phyloP scores from a whole-genome alignment of 2,113 vertebrate genomes.

The Heterotilapia buettikoferi region DNA sequence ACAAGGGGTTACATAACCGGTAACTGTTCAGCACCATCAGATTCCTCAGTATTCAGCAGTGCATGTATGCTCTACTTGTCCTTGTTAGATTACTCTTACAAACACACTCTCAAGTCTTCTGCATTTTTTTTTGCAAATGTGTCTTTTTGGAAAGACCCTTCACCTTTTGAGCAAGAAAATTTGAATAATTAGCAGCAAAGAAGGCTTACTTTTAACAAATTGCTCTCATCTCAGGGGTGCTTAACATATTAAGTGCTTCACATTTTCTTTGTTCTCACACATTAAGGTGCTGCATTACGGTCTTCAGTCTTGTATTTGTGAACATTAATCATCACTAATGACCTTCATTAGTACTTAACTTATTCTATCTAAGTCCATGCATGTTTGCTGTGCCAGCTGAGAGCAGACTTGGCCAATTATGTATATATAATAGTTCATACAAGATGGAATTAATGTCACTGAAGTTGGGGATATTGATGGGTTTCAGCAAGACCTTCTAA shows the following conservation, averaged over 20 bases:
- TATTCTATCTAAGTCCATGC: conserved; percentile 12
- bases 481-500: conserved; percentile 12
- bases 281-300: background rate
- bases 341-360: conserved; percentile 21
- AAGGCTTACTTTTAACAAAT: conserved; percentile 9
- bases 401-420: conserved; percentile 12
- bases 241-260: conserved; percentile 24
- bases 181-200: background rate
- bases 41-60: background rate
- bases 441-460: conserved; percentile 30
- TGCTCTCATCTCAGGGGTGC: conserved; percentile 1
- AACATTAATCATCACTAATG: conserved; percentile 38
- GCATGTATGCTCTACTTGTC: background rate
- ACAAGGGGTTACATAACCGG: conserved; percentile 6
- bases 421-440: conserved; percentile 26
- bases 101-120: background rate
- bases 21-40: conserved; percentile 2
- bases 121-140: background rate
- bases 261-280: conserved; percentile 13
- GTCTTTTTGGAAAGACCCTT: background rate
- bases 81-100: background rate
- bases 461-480: conserved; percentile 42
- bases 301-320: conserved; percentile 12
- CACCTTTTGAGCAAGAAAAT: background rate
- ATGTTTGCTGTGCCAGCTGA: conserved; percentile 9